Evolutionary conservation across 2,888 invertebrate species (phyloP).

Genomic region (Stenoptilia bipunctidactyla): DNA sequence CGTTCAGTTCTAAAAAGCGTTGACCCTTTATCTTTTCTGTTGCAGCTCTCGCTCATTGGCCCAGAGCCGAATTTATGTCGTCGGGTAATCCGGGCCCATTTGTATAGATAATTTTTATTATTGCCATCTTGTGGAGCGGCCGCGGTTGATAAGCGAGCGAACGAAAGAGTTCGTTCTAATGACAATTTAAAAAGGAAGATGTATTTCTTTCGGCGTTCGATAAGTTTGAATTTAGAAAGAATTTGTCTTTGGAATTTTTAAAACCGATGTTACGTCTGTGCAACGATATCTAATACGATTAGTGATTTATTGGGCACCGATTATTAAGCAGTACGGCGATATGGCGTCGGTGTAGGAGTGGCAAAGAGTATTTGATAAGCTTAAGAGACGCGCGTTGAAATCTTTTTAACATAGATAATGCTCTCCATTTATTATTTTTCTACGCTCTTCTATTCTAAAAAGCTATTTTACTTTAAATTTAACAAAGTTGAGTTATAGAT

Average conservation of each 20-base stretch:
- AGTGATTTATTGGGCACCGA: neutral
- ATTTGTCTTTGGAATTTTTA: slow-evolving; percentile 46
- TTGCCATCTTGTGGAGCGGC: slow-evolving; percentile 65
- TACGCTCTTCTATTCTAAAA: too few species aligned
- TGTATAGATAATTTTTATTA: slow-evolving; percentile 73
- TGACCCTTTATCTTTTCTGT: slow-evolving; percentile 62
- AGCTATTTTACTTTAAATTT: too few species aligned
- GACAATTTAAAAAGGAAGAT: slow-evolving; percentile 70
- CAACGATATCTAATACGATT: neutral
- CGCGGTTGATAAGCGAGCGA: slow-evolving; percentile 54
- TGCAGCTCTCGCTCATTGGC: slow-evolving; percentile 60
- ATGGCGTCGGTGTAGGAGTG: too few species aligned
- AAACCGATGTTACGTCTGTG: slow-evolving; percentile 32
- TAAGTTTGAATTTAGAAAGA: slow-evolving; percentile 54
- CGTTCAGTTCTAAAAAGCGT: slow-evolving; percentile 51
- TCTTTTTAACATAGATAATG: slow-evolving; percentile 3
- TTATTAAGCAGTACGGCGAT: too few species aligned
- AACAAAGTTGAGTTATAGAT: too few species aligned
- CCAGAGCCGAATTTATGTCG: slow-evolving; percentile 69
- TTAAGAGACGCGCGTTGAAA: neutral
- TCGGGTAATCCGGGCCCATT: slow-evolving; percentile 66
- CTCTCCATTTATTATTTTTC: slow-evolving; percentile 10
- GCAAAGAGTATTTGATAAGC: too few species aligned
- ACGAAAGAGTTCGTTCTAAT: slow-evolving; percentile 66
- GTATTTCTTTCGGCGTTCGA: slow-evolving; percentile 61